Conservation (phyloP, 1,140 invertebrate genomes). For the Luehdorfia chinensis region DNA sequence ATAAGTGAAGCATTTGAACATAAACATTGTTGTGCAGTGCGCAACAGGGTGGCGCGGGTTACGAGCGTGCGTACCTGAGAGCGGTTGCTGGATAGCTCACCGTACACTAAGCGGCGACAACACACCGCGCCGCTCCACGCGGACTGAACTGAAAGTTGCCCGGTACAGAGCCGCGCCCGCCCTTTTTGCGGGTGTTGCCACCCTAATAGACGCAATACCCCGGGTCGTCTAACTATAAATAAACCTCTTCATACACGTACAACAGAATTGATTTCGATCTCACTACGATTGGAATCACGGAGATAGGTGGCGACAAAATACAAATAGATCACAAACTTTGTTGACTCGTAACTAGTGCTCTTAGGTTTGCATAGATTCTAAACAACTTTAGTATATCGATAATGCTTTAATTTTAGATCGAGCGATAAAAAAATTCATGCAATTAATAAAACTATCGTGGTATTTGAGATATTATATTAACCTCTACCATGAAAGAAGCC, state of each 20-base stretch:
- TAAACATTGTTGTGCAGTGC: constrained; percentile 67
- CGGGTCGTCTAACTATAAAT: constrained; percentile 1
- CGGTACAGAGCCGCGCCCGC: constrained; percentile 37
- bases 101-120: constrained; percentile 45
- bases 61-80: constrained; percentile 50
- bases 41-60: constrained; percentile 61
- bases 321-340: constrained; percentile 12
- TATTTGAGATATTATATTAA: too few relatives aligned
- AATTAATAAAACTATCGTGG: not conserved
- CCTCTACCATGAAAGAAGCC: too few relatives aligned
- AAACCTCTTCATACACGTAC: constrained; percentile 9
- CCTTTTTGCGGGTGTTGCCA: constrained; percentile 34
- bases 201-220: constrained; percentile 5
- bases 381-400: too few relatives aligned
- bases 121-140: constrained; percentile 56
- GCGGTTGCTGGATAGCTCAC: constrained; percentile 46
- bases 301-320: constrained; percentile 12
- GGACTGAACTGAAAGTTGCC: constrained; percentile 46
- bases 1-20: constrained; percentile 36
- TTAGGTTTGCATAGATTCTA: too few relatives aligned
- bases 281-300: constrained; percentile 11
- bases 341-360: constrained; percentile 8
- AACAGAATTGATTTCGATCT: constrained; percentile 13
- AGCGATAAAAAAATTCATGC: not conserved
- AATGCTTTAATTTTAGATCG: not conserved